Evolutionary conservation across 2,797 vertebrate species (phyloP).

Genomic region (Sphenodon punctatus): DNA sequence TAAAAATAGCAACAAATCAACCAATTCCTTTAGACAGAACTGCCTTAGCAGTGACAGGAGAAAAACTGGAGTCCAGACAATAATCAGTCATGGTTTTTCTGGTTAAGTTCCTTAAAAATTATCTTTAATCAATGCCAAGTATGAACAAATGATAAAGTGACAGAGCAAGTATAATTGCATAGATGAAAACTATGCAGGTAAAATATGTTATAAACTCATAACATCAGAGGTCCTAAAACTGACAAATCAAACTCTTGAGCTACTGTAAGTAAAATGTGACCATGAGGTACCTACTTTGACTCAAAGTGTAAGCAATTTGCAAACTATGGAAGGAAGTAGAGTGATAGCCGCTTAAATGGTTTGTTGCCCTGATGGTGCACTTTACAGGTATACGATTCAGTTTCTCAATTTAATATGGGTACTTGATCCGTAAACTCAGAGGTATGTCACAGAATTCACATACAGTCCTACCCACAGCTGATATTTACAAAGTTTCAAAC

Average conservation of each 20-base stretch:
- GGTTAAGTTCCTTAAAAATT: conserved; percentile 85
- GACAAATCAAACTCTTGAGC: conserved; percentile 62
- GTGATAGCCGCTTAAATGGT: conserved; percentile 71
- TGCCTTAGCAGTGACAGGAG: not conserved
- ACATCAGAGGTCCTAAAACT: conserved; percentile 74
- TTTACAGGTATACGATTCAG: conserved; percentile 42
- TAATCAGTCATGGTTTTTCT: conserved; percentile 70
- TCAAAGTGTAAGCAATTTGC: conserved; percentile 62
- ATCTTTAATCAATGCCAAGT: conserved; percentile 88
- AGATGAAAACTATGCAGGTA: conserved; percentile 85
- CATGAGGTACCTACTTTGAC: conserved; percentile 68
- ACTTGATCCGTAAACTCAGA: conserved; percentile 55
- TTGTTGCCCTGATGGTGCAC: conserved; percentile 78
- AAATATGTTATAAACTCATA: conserved; percentile 74
- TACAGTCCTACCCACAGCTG: conserved; percentile 45
- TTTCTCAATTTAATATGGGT: conserved; percentile 51
- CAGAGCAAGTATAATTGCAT: conserved; percentile 86
- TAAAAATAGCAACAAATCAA: not conserved
- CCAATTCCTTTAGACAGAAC: not conserved
- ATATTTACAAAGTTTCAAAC: conserved; percentile 51
- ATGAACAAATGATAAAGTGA: conserved; percentile 85
- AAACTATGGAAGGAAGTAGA: conserved; percentile 64
- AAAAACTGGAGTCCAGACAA: conserved; percentile 69
- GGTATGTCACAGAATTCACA: conserved; percentile 63
- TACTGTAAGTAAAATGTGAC: conserved; percentile 61